These are phyloP conservation scores for Agrochola circellaris DNA, from an alignment of 2,888 invertebrate genomes.

Conservation along the genomic window DNA sequence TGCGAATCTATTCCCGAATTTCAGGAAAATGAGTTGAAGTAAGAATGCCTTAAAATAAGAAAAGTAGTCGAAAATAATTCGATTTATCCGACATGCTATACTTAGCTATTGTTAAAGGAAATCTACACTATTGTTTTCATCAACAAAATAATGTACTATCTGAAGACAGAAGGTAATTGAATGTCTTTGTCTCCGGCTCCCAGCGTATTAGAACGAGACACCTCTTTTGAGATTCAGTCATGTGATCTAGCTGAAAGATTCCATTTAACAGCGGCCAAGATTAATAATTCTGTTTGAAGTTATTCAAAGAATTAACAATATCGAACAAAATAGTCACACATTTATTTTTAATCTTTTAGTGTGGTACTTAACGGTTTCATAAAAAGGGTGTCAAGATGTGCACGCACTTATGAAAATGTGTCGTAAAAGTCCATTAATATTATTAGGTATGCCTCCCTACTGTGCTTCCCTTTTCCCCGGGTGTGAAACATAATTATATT, in stretches of 20 bases:
- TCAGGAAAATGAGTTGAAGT: slow-evolving; percentile 9
- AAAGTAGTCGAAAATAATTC: slow-evolving; percentile 1
- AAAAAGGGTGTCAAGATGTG: slow-evolving; percentile 62
- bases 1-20: slow-evolving; percentile 11
- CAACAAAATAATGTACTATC: slow-evolving; percentile 52
- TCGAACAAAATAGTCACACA: not conserved
- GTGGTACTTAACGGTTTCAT: slow-evolving; percentile 29
- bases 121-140: slow-evolving; percentile 38
- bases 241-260: slow-evolving; percentile 51
- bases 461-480: slow-evolving; percentile 7
- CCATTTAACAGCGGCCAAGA: slow-evolving; percentile 40
- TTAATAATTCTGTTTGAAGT: slow-evolving; percentile 22
- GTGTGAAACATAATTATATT: slow-evolving; percentile 26
- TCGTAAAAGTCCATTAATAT: slow-evolving; percentile 59
- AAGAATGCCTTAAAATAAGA: slow-evolving; percentile 14
- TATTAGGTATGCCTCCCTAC: slow-evolving; percentile 45
- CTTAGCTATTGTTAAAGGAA: slow-evolving; percentile 10
- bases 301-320: slow-evolving; percentile 13
- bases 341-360: slow-evolving; percentile 18
- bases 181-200: slow-evolving; percentile 52
- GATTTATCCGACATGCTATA: slow-evolving; percentile 10
- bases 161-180: slow-evolving; percentile 53
- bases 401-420: slow-evolving; percentile 59
- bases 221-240: slow-evolving; percentile 59
- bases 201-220: slow-evolving; percentile 52